Base-by-base conservation (phyloP, 2,888 invertebrate species). In the Agrotis segetum region DNA sequence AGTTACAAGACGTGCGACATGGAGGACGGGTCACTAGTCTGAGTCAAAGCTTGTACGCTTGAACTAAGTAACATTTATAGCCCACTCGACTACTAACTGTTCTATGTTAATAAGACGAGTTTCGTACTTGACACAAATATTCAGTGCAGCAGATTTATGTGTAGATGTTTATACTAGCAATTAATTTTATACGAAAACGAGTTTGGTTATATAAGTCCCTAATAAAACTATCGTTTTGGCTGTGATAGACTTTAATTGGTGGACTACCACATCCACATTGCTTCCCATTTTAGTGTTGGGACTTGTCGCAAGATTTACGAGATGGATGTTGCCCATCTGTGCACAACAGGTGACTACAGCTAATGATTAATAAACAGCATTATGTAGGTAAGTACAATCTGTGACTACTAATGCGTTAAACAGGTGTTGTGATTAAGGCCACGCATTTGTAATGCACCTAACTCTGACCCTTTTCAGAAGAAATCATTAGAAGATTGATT, bases 111-210 rank as follows among this genome's bases (percentile, higher is more conserved):
- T 91, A 86, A 85, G 83, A 77, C 80, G 67, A 82, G 77, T 82
- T 79, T 83, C 77, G 87, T 89, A 87, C 89, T 92, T 91, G 90
- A 90, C 91, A 91, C 86, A 71, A 85, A 89, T 91, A 86, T 87
- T 84, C 79, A 70, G 66, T 83, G 74, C 80, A 81, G 76, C 79
- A 70, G 84, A 84, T 84, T 84, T 85, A 85, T 84, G 78, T 79
- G 34, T 44, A 46, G 19, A 68, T 52, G 16, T 67, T 49, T 40
- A 40, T 46, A 62, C 24, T 19, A 60, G 17, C 11, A 58, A 60
- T 16, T n/a, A 64, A 65, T 49, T 58, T 53, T 63, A 68, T 61
- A 49, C 2, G 29, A 46, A 61, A 75, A 70, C 53, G 4, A 53
- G 59, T 67, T 62, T 50, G 14, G 16, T 44, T n/a, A 16, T 49